Base-by-base conservation (phyloP, 1,140 invertebrate genomes). In the Drosophila sturtevanti region DNA sequence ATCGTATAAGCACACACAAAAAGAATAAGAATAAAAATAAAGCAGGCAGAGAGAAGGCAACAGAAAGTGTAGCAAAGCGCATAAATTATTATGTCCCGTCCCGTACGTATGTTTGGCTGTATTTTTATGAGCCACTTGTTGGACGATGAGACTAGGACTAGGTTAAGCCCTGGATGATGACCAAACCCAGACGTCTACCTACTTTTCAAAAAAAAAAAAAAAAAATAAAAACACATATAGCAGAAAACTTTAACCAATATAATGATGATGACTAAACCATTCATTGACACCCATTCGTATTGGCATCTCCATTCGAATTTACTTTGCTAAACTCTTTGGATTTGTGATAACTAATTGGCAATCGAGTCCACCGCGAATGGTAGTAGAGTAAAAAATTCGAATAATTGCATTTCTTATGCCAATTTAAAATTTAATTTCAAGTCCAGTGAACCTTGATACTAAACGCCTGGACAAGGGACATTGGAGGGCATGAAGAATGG, bases 111-210 rank as follows among this genome's bases (percentile, higher is more conserved):
- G 68, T 72, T 71, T 62, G 68, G 60, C 65, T 71, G 67, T 61
- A 75, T 64, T 75, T 75, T 79, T 79, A 79, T 79, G 68, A 68
- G 68, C 72, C 76, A 79, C 76, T 79, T 79, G 76, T 79, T 79
- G 68, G 63, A 56, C 55, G 35, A 56, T 63, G 68, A 44, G 62
- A 38, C 56, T 41, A 61, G 63, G 68, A 71, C 74, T 77, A 77
- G 74, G 74, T 77, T 77, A 77, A 68, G 66, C 55, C 70, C 60
- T 61, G 66, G 63, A 68, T 60, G 65, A 68, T 64, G 64, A 34
- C 52, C 52, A 55, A 55, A 14, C 52, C 61, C 58, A 77, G 74
- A 77, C 74, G 69, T 68, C 64, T 63, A 44, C 60, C 68, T 61
- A 73, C 64, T 69, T 77, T 55, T 51, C 54, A 21, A 34, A 54